A percentile compares a stretch with the other conserved stretches of the same genome.
Conservation (phyloP, 2,888 invertebrate genomes). For the Pedicia rivosa region DNA sequence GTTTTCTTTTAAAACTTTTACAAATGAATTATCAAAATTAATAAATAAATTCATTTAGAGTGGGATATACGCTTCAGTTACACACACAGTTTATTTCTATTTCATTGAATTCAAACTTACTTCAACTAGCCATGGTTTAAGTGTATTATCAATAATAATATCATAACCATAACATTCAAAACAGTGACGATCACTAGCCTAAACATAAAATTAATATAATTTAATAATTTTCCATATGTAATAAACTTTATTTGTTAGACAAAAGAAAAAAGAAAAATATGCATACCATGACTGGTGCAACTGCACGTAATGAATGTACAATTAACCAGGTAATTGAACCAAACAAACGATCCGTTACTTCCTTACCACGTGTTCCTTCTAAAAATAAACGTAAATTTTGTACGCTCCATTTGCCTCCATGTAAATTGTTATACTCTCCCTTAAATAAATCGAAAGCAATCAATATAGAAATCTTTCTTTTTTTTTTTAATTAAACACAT, state of each 20-base stretch:
- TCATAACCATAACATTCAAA: slow-evolving; percentile 81
- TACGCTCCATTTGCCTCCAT: slow-evolving; percentile 89
- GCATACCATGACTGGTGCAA: slow-evolving; percentile 82
- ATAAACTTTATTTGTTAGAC: too few relatives aligned
- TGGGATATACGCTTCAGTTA: too few relatives aligned
- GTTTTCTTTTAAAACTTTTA: not conserved
- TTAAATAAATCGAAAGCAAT: slow-evolving; percentile 26
- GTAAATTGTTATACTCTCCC: slow-evolving; percentile 86
- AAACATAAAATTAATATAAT: too few relatives aligned
- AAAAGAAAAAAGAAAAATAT: too few relatives aligned
- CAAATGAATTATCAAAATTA: too few relatives aligned
- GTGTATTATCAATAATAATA: slow-evolving; percentile 84
- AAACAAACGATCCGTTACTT: slow-evolving; percentile 76
- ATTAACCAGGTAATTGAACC: slow-evolving; percentile 80
- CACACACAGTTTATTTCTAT: too few relatives aligned
- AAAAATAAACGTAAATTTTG: slow-evolving; percentile 79
- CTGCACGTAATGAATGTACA: slow-evolving; percentile 84
- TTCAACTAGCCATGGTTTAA: slow-evolving; percentile 90
- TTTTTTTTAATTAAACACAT: slow-evolving; percentile 9
- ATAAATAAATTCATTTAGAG: too few relatives aligned
- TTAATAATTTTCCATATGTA: too few relatives aligned
- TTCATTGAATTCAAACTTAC: too few relatives aligned
- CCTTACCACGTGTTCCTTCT: slow-evolving; percentile 79
- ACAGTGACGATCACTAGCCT: slow-evolving; percentile 75
- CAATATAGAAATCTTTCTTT: too few relatives aligned